phyloP scores from a whole-genome alignment of 2,113 vertebrate species.

The human region GRCh38 chr5:82007501-82008000 shows the following conservation, averaged over 20 bases:
- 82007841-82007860: constrained; percentile 37
- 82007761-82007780: background rate
- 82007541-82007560: too few relatives aligned
- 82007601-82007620: too few relatives aligned
- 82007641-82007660: too few relatives aligned
- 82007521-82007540: too few relatives aligned
- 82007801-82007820: constrained; percentile 18
- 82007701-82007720: too few relatives aligned
- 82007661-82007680: too few relatives aligned
- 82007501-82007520: too few relatives aligned
- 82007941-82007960: constrained; percentile 30
- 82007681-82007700: too few relatives aligned
- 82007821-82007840: background rate
- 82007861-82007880: constrained; percentile 47
- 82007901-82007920: background rate
- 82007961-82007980: constrained; percentile 11
- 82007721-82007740: too few relatives aligned
- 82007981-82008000: background rate
- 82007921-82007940: background rate
- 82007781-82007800: constrained; percentile 25
- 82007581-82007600: too few relatives aligned
- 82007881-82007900: constrained; percentile 20
- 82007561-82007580: too few relatives aligned
- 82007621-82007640: too few relatives aligned
- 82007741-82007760: background rate